Base-by-base conservation (phyloP, 2,113 vertebrate species). In the Apeltes quadracus region DNA sequence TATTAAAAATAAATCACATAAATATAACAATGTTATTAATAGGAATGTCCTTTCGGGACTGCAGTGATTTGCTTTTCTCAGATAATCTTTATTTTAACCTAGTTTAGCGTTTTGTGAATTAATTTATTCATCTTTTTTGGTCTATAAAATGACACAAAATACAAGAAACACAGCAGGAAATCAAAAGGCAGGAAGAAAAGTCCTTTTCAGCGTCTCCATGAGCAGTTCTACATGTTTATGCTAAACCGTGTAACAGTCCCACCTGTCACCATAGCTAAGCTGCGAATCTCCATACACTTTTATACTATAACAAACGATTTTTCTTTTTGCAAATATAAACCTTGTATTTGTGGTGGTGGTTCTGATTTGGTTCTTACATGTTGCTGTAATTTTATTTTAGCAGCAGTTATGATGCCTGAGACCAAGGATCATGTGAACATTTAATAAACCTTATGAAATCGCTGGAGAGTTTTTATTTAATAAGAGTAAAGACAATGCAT, bases 311-410 rank as follows among this genome's bases (percentile, higher is more conserved):
- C 43, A 18, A 61, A 54, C 63, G 46, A 65, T 34, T 13, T 43
- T 27, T 44, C 44, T 23, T 15, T 55, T 69, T 48, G 34, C n/a
- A 27, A 51, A 46, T 75, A 46, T 72, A 72, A 67, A 18, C 25
- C 1, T 41, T 36, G 15, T 29, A 53, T 62, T 75, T 76, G 74
- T 81, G 72, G 65, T 80, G 15, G 61, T 44, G 64, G 11, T 7
- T 73, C 59, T 61, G 7, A 20, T 50, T 25, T 16, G 36, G 43
- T 62, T 46, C 66, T 66, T 58, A 66, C 59, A 55, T 8, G 0
- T 61, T 22, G 32, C 55, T 36, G 54, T 20, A 34, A 34, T 34
- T 34, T 34, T 34, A 34, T 34, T 34, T 34, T 34, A 34, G 32
- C 32, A 34, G 32, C 32, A 7, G 32, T 7, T 34, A 32, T 32